Conservation (phyloP, 2,113 vertebrate species). For the Syngnathus typhle region DNA sequence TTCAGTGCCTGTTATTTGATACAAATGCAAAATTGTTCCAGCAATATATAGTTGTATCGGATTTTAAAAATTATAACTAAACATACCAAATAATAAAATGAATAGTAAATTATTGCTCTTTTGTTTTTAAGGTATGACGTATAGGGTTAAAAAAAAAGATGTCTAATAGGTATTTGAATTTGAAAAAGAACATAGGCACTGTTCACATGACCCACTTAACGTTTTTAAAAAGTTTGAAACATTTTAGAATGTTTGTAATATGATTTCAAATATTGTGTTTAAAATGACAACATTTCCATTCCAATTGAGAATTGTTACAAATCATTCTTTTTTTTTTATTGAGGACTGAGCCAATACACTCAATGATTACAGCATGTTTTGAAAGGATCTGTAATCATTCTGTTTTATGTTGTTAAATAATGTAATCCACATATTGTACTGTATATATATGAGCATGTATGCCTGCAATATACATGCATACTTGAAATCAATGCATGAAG, state of each 20-base stretch:
- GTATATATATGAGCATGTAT: background rate
- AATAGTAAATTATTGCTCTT: background rate
- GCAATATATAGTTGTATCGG: background rate
- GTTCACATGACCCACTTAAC: background rate
- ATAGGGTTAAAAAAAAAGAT: background rate
- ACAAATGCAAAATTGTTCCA: background rate
- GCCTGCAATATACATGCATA: background rate
- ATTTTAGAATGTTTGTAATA: too few relatives aligned
- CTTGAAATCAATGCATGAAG: background rate
- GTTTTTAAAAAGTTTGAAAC: background rate
- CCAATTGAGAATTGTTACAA: background rate
- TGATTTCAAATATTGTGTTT: background rate
- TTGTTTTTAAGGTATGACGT: background rate
- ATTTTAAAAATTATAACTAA: background rate
- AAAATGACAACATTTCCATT: background rate
- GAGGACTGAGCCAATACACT: too few relatives aligned
- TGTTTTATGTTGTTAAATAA: background rate
- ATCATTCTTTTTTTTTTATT: too few relatives aligned
- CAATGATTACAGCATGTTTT: background rate
- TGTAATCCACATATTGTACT: background rate
- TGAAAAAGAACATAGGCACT: background rate
- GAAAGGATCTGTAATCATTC: background rate
- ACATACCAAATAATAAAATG: background rate
- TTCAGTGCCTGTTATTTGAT: background rate
- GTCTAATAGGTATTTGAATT: too few relatives aligned